Percentiles rank a stretch among this genome's conserved stretches.
Conservation (phyloP, 2,797 vertebrate species). For the Cuculus canorus region DNA sequence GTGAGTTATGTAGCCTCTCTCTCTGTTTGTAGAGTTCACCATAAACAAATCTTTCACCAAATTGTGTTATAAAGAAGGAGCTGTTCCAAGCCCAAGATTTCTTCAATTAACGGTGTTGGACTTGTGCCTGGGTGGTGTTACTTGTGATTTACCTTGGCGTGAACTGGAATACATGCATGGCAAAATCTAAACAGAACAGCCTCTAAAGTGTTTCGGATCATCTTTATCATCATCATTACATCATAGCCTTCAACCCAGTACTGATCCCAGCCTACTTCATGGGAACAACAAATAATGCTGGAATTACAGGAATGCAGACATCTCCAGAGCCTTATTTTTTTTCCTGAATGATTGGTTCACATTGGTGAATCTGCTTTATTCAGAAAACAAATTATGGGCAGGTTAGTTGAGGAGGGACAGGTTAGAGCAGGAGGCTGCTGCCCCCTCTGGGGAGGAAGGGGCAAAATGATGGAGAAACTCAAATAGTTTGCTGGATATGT, state of each 20-base stretch:
- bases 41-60: not conserved
- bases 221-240: not conserved
- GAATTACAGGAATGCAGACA: not conserved
- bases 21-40: not conserved
- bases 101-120: not conserved
- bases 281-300: not conserved
- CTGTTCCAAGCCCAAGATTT: not conserved
- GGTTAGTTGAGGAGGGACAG: not conserved
- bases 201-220: not conserved
- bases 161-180: not conserved
- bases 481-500: not conserved
- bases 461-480: not conserved
- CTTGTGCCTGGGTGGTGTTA: not conserved
- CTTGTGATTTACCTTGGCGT: not conserved
- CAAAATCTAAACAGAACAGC: not conserved
- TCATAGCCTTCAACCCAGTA: not conserved
- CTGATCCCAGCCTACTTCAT: not conserved
- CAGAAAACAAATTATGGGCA: not conserved
- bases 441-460: not conserved
- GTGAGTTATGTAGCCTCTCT: not conserved
- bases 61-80: not conserved
- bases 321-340: not conserved
- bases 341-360: not conserved
- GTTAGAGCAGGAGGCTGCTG: conserved; percentile 24
- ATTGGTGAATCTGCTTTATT: not conserved